Conservation (phyloP, 2,888 invertebrate species). For the Iphiclides podalirius region DNA sequence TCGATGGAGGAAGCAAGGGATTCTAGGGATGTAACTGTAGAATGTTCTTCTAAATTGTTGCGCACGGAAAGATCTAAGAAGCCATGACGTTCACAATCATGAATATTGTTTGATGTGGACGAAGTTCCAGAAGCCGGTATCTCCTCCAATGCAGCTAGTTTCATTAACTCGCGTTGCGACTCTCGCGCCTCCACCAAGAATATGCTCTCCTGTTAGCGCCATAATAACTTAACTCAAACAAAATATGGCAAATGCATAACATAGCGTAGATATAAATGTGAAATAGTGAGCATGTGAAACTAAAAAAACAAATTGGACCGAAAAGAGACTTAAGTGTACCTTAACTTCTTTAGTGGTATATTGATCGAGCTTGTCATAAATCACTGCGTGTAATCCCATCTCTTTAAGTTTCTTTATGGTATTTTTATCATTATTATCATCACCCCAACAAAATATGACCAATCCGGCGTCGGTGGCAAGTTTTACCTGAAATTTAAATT, state of each 20-base stretch:
- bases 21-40: constrained; percentile 80
- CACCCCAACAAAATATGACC: constrained; percentile 98
- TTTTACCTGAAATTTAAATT: constrained; percentile 79
- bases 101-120: constrained; percentile 27
- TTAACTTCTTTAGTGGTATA: constrained; percentile 85
- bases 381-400: constrained; percentile 96
- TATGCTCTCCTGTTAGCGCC: constrained; percentile 84
- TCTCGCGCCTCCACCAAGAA: constrained; percentile 90
- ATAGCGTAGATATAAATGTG: background rate
- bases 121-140: constrained; percentile 33
- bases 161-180: constrained; percentile 83
- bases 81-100: constrained; percentile 31
- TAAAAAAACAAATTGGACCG: background rate
- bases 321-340: constrained; percentile 40
- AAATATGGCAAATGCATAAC: constrained; percentile 5
- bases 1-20: constrained; percentile 72
- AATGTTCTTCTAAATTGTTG: constrained; percentile 42
- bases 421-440: constrained; percentile 93
- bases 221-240: constrained; percentile 28
- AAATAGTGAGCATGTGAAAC: background rate
- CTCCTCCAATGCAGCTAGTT: constrained; percentile 49
- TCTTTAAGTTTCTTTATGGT: constrained; percentile 92
- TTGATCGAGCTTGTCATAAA: constrained; percentile 95
- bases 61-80: constrained; percentile 54
- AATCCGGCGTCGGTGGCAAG: constrained; percentile 89